Conservation (phyloP, 2,797 vertebrate species). For the Poeciliopsis infans region DNA sequence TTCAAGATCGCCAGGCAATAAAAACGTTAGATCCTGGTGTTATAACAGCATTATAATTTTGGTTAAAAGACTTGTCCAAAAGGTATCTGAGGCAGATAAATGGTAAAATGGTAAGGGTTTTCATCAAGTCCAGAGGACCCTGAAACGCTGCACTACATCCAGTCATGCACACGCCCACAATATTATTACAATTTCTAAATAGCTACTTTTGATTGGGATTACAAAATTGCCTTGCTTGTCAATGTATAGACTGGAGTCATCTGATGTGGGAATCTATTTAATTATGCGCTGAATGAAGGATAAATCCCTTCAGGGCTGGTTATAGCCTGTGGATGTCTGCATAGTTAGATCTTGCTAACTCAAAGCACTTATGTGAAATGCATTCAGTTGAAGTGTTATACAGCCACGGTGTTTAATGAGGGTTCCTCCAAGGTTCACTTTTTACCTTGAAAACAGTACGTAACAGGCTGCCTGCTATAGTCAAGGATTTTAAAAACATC, state of each 20-base stretch:
- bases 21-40: not conserved
- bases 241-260: not conserved
- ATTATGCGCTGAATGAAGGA: not conserved
- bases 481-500: too few relatives aligned
- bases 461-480: not conserved
- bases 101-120: not conserved
- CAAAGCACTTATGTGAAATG: not conserved
- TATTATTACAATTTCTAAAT: not conserved
- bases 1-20: not conserved
- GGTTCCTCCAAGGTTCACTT: not conserved
- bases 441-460: not conserved
- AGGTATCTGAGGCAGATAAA: not conserved
- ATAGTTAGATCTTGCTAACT: not conserved
- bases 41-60: slow-evolving; percentile 2
- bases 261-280: not conserved
- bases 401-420: not conserved
- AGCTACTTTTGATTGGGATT: not conserved
- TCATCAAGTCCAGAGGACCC: not conserved
- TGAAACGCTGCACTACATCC: not conserved
- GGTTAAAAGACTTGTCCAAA: not conserved
- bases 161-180: not conserved
- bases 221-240: not conserved
- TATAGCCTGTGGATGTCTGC: not conserved
- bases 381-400: not conserved
- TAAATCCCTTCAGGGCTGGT: not conserved